Evolutionary conservation across 2,113 vertebrate species (phyloP), one percentile per base, ranked within the genome.

Genomic region (Galbula dea): DNA sequence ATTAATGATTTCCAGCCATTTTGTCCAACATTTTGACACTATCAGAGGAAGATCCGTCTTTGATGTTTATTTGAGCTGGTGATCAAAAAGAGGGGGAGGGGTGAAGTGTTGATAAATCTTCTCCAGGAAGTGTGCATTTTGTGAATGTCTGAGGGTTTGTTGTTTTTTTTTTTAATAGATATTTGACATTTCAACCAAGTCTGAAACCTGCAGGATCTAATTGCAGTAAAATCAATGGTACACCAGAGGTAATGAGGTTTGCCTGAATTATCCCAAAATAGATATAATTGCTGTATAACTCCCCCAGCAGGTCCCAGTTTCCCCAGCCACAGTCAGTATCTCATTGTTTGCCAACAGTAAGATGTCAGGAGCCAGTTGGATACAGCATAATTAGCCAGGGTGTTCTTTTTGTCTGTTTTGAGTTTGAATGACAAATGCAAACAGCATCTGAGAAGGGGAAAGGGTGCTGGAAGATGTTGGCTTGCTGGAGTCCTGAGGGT

Each of bases 241-340:
- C 32, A 68, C 41, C 48, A 75, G 58, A 73, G 93, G 59, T 79
- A 95, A 82, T 79, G 75, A 94, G 52, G 51, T 83, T 67, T 92
- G 58, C 75, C 86, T 94, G 90, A 96, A 88, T 91, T 87, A 89
- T 46, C 90, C 91, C 93, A 90, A 96, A 96, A 96, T 65, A 90
- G 81, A 84, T 79, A 46, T 93, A 96, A 96, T 61, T 96, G 89
- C 72, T 65, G 59, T 43, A 23, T 55, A 92, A 87, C 24, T 89
- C 86, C 78, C 39, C 15, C 82, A 92, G 71, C 51, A 79, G 46
- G 81, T 61, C 71, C 89, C 66, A 58, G 75, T 95, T 90, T 89
- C 95, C 78, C 69, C 36, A 48, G 89, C 54, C 74, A 92, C 80
- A 82, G 43, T 46, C 81, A 90, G 90, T 76, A 96, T 78, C 78